Base-by-base conservation (phyloP, 2,113 vertebrate species). In the Ophiodon elongatus region DNA sequence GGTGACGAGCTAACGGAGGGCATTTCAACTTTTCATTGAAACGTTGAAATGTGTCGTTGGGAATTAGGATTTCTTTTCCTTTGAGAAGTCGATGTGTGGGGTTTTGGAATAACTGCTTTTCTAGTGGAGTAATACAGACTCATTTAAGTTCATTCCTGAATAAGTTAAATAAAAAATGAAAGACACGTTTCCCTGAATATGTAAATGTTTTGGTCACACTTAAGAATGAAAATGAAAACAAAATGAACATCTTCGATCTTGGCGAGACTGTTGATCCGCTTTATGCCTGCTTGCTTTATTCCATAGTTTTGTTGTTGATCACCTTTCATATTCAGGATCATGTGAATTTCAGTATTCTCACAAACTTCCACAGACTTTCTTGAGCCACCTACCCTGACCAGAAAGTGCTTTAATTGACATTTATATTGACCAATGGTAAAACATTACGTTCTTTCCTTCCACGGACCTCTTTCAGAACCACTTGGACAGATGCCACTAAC, bases 181-280 rank as follows among this genome's bases (percentile, higher is more conserved):
- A 54, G n/a, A 57, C n/a, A 27, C 2, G 27, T 57, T 27, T 57
- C 2, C 25, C 25, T 27, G 25, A 57, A 15, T 29, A 35, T 57
- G 64, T 25, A 13, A 8, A 6, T 27, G 8, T 50, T 37, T n/a
- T 35, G 35, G 5, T 1, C 2, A 4, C 14, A 47, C 13, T 45
- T 33, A 5, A 33, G 5, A 64, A 76, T 64, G 67, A 56, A 72
- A 52, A 60, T 63, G 67, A 41, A 64, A 80, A 33, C 14, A 27
- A 21, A 63, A 62, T 62, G 77, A 65, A n/a, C 31, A 19, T 50
- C 5, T 25, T 23, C 37, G 15, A 15, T 43, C 25, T 5, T 19
- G 6, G 19, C 8, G 31, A 31, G 74, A 9, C 14, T 0, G 33
- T 43, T n/a, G 13, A 25, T 11, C 41, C 9, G 8, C 10, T 63